Percentiles rank a stretch among this genome's conserved stretches.
Conservation (phyloP, 1,140 invertebrate genomes). For the Scylla paramamosain region DNA sequence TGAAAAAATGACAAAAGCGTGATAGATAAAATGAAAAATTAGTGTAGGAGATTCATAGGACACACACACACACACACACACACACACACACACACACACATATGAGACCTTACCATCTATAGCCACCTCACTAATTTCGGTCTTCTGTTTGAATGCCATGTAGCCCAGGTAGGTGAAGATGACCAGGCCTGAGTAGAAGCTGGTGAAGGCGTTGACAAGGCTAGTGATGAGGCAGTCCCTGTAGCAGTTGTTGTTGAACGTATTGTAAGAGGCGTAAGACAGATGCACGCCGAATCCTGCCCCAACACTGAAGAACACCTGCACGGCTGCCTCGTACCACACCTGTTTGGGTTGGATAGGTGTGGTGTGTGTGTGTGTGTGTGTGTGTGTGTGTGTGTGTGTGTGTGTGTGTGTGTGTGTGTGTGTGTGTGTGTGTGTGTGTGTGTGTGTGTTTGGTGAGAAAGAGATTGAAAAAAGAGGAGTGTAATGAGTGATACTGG, state of each 20-base stretch:
- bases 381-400: neutral
- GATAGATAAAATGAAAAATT: no score
- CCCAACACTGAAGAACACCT: slow-evolving; percentile 95
- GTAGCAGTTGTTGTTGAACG: slow-evolving; percentile 92
- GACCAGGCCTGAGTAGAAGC: slow-evolving; percentile 95
- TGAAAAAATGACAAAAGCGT: no score
- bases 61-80: no score
- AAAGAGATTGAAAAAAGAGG: no score
- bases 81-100: no score
- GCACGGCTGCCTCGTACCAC: slow-evolving; percentile 95
- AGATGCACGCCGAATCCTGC: slow-evolving; percentile 95
- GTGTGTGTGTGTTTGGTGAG: no score
- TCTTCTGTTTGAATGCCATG: slow-evolving; percentile 90
- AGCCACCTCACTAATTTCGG: slow-evolving; percentile 92
- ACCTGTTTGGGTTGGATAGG: slow-evolving; percentile 84
- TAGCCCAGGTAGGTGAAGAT: slow-evolving; percentile 97
- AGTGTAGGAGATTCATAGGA: no score
- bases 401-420: no score
- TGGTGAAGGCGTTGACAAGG: slow-evolving; percentile 91
- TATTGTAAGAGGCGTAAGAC: slow-evolving; percentile 94
- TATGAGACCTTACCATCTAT: slow-evolving; percentile 85
- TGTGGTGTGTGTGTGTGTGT: neutral
- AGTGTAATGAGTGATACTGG: no score
- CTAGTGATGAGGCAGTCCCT: slow-evolving; percentile 82
- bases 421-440: no score